phyloP scores from a whole-genome alignment of 1,140 invertebrate genomes.

The Drosophila micromelanica region DNA sequence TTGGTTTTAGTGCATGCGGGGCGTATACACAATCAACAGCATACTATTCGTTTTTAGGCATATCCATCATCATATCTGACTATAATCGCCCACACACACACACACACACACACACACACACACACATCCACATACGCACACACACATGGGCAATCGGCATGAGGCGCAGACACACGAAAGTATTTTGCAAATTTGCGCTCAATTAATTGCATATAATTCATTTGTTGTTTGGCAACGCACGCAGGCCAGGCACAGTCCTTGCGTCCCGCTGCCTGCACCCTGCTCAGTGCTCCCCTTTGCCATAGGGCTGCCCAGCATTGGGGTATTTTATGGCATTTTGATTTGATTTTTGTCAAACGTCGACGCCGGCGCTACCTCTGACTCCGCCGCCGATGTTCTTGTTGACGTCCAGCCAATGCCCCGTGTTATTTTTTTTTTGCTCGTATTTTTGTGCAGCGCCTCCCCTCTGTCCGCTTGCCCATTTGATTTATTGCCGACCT shows the following conservation, averaged over 20 bases:
- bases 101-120: background rate
- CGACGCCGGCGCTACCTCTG: slow-evolving; percentile 20
- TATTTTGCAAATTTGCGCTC: slow-evolving; percentile 83
- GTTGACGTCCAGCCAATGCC: slow-evolving; percentile 29
- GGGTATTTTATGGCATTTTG: slow-evolving; percentile 83
- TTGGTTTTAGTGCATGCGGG: slow-evolving; percentile 27
- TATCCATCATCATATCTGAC: slow-evolving; percentile 69
- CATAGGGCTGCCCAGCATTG: slow-evolving; percentile 22
- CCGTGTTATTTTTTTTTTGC: slow-evolving; percentile 18
- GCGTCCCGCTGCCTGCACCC: background rate
- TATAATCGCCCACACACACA: slow-evolving; percentile 38
- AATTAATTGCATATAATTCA: slow-evolving; percentile 83
- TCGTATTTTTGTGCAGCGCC: slow-evolving; percentile 17
- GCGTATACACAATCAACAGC: slow-evolving; percentile 55
- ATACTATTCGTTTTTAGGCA: slow-evolving; percentile 36
- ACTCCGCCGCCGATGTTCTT: background rate
- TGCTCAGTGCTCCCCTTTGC: slow-evolving; percentile 13
- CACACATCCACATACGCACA: background rate
- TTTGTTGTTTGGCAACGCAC: slow-evolving; percentile 61
- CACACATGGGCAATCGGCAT: background rate
- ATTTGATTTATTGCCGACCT: slow-evolving; percentile 84
- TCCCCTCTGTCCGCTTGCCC: slow-evolving; percentile 27
- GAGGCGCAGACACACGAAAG: slow-evolving; percentile 68
- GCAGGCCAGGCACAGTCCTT: slow-evolving; percentile 4
- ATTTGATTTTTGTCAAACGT: slow-evolving; percentile 79